Conservation (phyloP, 2,797 vertebrate genomes). For the Cetoscarus ocellatus region DNA sequence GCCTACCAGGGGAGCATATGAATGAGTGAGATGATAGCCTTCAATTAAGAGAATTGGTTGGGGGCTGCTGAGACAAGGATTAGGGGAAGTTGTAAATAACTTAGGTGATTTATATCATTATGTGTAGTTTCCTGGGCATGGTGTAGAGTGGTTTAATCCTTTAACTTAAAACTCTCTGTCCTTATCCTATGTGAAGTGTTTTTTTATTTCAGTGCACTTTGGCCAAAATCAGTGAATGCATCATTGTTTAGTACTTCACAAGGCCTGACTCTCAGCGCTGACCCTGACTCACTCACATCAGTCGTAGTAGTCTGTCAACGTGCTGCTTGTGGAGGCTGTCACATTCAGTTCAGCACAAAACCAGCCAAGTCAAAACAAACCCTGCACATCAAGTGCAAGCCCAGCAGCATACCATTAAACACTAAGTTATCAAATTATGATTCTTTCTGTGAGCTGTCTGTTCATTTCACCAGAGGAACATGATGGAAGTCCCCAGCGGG, state of each 20-base stretch:
- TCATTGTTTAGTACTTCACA: not conserved
- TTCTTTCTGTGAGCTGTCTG: conserved; percentile 1
- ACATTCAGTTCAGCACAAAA: conserved; percentile 1
- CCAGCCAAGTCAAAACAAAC: not conserved
- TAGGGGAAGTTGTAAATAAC: not conserved
- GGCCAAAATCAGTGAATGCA: not conserved
- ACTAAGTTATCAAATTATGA: not conserved
- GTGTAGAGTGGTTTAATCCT: too few species aligned
- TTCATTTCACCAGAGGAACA: not conserved
- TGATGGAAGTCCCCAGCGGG: not conserved
- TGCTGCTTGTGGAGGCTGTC: not conserved
- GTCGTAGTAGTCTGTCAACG: not conserved
- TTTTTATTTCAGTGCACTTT: not conserved
- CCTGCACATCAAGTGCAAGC: not conserved
- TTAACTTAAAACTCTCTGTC: not conserved
- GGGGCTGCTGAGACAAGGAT: not conserved
- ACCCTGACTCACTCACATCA: not conserved
- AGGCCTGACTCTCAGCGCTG: not conserved
- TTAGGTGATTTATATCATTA: not conserved
- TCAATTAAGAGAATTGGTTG: too few species aligned
- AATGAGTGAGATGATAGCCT: too few species aligned
- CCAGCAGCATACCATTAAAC: not conserved
- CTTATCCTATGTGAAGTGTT: too few species aligned
- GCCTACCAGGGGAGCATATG: too few species aligned
- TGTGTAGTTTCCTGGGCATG: not conserved